Evolutionary conservation across 2,888 invertebrate species (phyloP).

Genomic region (Capitulum mitella): DNA sequence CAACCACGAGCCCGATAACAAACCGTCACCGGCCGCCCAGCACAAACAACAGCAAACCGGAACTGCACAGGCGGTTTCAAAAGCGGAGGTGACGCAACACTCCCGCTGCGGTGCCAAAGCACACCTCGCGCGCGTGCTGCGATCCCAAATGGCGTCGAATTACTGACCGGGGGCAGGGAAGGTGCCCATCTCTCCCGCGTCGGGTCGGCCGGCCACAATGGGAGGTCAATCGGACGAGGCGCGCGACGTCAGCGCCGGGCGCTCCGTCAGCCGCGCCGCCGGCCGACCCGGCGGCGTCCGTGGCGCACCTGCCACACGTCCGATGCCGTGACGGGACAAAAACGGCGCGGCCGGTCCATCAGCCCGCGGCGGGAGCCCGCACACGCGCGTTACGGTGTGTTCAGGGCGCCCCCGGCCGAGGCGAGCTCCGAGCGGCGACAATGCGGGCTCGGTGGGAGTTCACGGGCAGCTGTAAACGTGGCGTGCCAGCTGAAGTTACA

Average conservation of each 20-base stretch:
- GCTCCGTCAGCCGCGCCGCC: neutral
- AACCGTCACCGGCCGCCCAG: neutral
- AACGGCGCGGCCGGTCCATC: neutral
- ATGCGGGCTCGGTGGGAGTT: no score
- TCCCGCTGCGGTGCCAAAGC: neutral
- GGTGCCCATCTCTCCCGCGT: neutral
- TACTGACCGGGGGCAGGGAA: neutral
- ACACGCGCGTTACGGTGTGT: no score
- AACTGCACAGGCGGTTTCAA: neutral
- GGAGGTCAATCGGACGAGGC: neutral
- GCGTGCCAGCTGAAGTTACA: no score
- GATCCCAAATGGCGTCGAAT: neutral
- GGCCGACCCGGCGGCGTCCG: neutral
- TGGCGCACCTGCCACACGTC: neutral
- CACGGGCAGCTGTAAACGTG: no score
- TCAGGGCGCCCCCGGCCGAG: no score
- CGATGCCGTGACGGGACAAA: neutral
- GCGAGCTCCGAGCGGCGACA: no score
- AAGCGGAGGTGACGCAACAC: neutral
- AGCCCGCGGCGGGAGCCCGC: neutral
- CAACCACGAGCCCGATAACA: neutral
- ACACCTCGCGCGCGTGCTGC: neutral
- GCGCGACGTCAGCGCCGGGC: neutral
- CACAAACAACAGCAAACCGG: neutral
- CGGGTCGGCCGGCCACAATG: neutral